phyloP scores from a whole-genome alignment of 1,140 invertebrate genomes.

The Himalopsyche phryganea region DNA sequence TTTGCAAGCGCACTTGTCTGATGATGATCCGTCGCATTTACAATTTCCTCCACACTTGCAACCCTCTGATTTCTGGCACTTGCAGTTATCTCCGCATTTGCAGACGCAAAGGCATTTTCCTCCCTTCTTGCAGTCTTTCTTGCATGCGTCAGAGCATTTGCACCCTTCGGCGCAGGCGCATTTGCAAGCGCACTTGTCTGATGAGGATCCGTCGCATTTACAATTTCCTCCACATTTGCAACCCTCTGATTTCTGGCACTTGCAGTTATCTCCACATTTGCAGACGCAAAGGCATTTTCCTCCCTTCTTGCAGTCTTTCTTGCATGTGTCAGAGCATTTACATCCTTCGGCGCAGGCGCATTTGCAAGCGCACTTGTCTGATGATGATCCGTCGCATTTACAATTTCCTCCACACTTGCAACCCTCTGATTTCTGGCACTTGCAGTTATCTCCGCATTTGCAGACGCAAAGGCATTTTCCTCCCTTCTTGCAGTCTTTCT shows the following conservation, averaged over 20 bases:
- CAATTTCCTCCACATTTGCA: conserved; percentile 12
- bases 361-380: conserved; percentile 7
- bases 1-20: background rate
- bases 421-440: conserved; percentile 34
- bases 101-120: conserved; percentile 28
- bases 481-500: conserved; percentile 26
- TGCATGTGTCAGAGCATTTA: conserved; percentile 25
- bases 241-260: too few species aligned
- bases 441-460: conserved; percentile 28
- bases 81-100: conserved; percentile 32
- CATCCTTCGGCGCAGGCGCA: conserved; percentile 22
- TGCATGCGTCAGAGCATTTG: conserved; percentile 12
- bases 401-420: conserved; percentile 41
- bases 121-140: conserved; percentile 38
- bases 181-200: conserved; percentile 38
- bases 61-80: conserved; percentile 15
- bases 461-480: conserved; percentile 18
- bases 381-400: conserved; percentile 31
- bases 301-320: conserved; percentile 10
- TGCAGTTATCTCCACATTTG: conserved; percentile 22
- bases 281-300: conserved; percentile 22
- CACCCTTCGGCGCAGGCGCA: conserved; percentile 36
- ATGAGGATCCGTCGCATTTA: conserved; percentile 5
- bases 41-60: conserved; percentile 28
- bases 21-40: conserved; percentile 4